Evolutionary conservation across 2,113 vertebrate genomes (phyloP).

Genomic region (Talpa occidentalis): DNA sequence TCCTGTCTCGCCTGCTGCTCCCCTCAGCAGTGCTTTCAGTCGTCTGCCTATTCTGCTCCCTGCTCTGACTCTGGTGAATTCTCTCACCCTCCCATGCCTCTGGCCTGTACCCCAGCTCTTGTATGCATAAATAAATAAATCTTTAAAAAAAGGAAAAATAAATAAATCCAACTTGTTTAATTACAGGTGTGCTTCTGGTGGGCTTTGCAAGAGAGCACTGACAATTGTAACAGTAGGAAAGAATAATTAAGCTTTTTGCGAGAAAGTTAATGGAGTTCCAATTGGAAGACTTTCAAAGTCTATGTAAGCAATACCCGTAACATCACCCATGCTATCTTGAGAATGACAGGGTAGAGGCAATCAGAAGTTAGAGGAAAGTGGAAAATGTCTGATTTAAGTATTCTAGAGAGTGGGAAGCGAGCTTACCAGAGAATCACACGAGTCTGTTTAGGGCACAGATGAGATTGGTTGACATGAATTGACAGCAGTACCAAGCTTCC

Average conservation of each 20-base stretch:
- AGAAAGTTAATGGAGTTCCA: neutral
- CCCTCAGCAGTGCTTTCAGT: no score
- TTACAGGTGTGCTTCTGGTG: neutral
- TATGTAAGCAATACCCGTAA: neutral
- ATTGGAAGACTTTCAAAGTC: neutral
- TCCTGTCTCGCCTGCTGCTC: no score
- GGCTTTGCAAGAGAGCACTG: neutral
- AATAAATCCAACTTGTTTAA: neutral
- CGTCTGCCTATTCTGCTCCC: no score
- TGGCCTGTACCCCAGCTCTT: no score
- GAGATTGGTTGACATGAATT: neutral
- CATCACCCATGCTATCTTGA: neutral
- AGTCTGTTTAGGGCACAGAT: neutral
- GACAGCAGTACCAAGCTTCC: neutral
- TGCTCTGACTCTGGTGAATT: no score
- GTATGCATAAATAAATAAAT: no score
- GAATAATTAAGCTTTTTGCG: neutral
- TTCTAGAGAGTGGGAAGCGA: neutral
- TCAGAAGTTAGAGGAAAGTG: neutral
- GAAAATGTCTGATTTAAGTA: neutral
- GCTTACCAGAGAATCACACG: neutral
- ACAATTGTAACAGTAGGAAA: neutral
- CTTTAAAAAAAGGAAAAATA: no score
- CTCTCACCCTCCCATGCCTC: no score
- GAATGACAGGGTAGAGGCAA: neutral